phyloP scores from a whole-genome alignment of 1,140 invertebrate species.

The Coboldia fuscipes region DNA sequence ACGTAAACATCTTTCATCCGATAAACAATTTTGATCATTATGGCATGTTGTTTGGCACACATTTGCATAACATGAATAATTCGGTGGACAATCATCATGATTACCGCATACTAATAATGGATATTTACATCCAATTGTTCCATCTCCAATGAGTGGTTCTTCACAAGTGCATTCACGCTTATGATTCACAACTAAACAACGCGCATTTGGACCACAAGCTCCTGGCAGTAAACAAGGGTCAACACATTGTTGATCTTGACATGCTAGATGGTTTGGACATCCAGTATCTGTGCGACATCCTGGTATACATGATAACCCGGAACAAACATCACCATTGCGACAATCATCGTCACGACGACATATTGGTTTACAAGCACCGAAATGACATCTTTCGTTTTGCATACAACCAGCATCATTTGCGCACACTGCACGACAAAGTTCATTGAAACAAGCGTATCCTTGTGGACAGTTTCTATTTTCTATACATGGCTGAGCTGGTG shows the following conservation, averaged over 20 bases:
- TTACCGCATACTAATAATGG: slow-evolving; percentile 33
- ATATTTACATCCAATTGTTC: slow-evolving; percentile 46
- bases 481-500: slow-evolving; percentile 42
- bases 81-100: slow-evolving; percentile 39
- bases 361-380: slow-evolving; percentile 41
- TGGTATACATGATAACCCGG: slow-evolving; percentile 46
- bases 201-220: slow-evolving; percentile 67
- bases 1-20: slow-evolving; percentile 61
- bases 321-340: slow-evolving; percentile 61
- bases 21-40: slow-evolving; percentile 58
- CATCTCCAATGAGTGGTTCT: slow-evolving; percentile 45
- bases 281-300: slow-evolving; percentile 66
- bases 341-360: slow-evolving; percentile 62
- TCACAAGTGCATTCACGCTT: slow-evolving; percentile 52
- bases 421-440: slow-evolving; percentile 52
- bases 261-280: slow-evolving; percentile 43
- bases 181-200: slow-evolving; percentile 46
- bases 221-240: slow-evolving; percentile 49
- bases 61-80: slow-evolving; percentile 47
- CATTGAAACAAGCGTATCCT: slow-evolving; percentile 46
- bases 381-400: slow-evolving; percentile 57
- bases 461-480: slow-evolving; percentile 48
- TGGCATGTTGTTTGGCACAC: slow-evolving; percentile 52
- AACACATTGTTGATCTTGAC: slow-evolving; percentile 51
- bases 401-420: slow-evolving; percentile 50